Base-by-base conservation (phyloP, 2,113 vertebrate genomes). In the Oryzias javanicus region DNA sequence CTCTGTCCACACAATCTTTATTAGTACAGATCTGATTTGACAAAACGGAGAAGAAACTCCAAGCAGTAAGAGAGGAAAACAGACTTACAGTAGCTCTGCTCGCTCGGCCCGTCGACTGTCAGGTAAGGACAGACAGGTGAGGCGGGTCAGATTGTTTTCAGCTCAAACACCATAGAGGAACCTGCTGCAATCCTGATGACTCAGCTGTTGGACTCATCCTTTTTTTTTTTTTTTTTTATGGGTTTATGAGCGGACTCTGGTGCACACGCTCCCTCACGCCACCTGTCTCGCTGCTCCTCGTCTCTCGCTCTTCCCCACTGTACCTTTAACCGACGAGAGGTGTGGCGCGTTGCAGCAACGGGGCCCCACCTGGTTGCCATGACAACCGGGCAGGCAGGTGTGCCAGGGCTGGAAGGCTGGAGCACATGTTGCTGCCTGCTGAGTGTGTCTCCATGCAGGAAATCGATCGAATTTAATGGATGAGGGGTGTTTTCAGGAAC, bases 181-280 rank as follows among this genome's bases (percentile, higher is more conserved):
- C 45, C 52, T 48, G 45, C 22, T 19, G 49, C 24, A 40, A 40
- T 71, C 42, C 57, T 68, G 59, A 14, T n/a, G 49, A 20, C 62
- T 74, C 60, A 66, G 60, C 79, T 77, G 70, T 29, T 73, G 64
- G 70, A 41, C 19, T 1, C 15, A 41, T 49, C 40, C 5, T 27
- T 27, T 27, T 59, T 49, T 60, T 49, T 49, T 41, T 27, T 27
- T 27, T 27, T 59, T 49, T 60, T 49, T 49, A 44, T 42, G 50
- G 15, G 14, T 74, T 72, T 72, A 64, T 55, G 64, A 78, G 62
- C 4, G 62, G 67, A 77, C 78, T 80, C 70, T 83, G 54, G 75
- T 60, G 50, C 64, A 49, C n/a, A 12, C 44, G 62, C 29, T 45
- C 64, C 64, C 60, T 19, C 19, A 25, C 50, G 42, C 55, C 49